Evolutionary conservation across 2,113 vertebrate species (phyloP), one percentile per base, ranked within the genome.

Genomic region (Clarias magur): DNA sequence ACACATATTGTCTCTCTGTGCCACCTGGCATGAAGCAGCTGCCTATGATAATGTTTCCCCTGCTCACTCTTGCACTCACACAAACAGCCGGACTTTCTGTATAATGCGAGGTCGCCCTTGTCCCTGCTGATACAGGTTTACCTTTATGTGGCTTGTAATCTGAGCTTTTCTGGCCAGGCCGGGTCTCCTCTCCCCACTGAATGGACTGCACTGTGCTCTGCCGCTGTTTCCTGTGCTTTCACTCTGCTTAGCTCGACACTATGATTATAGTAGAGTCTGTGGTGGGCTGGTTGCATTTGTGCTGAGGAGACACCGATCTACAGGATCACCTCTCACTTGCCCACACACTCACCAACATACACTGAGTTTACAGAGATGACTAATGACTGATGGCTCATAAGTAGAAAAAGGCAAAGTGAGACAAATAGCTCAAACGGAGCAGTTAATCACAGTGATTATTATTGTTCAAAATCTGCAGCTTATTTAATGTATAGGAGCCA

Each of bases 221-320:
- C 80, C 85, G 67, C 88, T 90, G 88, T 88, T 89, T 91, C 87
- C 89, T 86, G 88, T 82, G 88, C 89, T 92, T 89, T 87, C 89
- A 88, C 90, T 89, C 82, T 91, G 91, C 89, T 92, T 90, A 91
- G 89, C 89, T 89, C 86, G 65, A 90, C 89, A 92, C 85, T 91
- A 89, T 88, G 67, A 91, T 91, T 91, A 91, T 90, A 86, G 80
- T 80, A 81, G 78, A 86, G 85, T 81, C 89, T 86, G 86, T 21
- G 79, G 83, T 85, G 62, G 63, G 72, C 63, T 54, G 56, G 59
- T 70, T 65, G 48, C 80, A 83, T 89, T 89, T 89, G 65, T 90
- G 85, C 87, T 88, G 85, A 88, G 84, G 87, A 88, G 87, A 86
- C 87, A 86, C 80, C 25, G 76, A 68, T 57, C 67, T 80, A 88